These are phyloP conservation scores for Ictidomys tridecemlineatus DNA, from an alignment of 2,113 vertebrate genomes.

Conservation along the genomic window DNA sequence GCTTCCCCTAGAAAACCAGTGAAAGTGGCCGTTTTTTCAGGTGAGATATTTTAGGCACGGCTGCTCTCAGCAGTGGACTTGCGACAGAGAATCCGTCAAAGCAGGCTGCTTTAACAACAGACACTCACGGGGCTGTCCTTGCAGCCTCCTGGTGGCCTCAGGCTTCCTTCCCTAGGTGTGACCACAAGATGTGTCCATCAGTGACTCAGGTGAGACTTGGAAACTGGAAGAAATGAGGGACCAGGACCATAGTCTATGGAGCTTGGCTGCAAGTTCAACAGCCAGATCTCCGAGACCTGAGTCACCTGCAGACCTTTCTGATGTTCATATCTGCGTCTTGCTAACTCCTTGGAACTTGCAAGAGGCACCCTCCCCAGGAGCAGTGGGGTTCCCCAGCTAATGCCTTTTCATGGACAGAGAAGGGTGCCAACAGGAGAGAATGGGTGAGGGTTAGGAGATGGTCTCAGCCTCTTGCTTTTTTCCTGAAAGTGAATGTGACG, in stretches of 20 bases:
- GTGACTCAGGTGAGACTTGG: neutral
- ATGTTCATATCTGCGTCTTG: neutral
- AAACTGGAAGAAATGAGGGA: neutral
- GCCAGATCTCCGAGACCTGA: neutral
- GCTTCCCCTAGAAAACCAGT: neutral
- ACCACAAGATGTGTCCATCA: neutral
- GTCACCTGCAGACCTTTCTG: neutral
- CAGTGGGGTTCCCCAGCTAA: neutral
- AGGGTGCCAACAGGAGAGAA: neutral
- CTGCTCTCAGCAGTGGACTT: neutral
- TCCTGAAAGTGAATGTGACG: neutral
- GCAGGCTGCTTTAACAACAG: neutral
- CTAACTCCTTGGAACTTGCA: neutral
- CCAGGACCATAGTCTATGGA: fast-evolving
- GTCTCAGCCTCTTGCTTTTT: conserved; percentile 13
- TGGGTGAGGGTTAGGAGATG: neutral
- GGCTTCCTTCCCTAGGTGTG: neutral
- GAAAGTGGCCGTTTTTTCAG: neutral
- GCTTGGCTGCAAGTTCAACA: conserved; percentile 1
- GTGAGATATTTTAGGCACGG: conserved; percentile 11
- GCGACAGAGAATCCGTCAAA: conserved; percentile 5
- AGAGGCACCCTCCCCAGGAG: neutral
- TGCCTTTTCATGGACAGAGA: neutral
- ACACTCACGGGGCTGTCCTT: neutral
- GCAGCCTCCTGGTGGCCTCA: neutral